Percentiles rank a stretch among this genome's conserved stretches.
These are phyloP conservation scores for Ceratina australensis DNA, from an alignment of 1,140 invertebrate genomes.

Conservation along the genomic window DNA sequence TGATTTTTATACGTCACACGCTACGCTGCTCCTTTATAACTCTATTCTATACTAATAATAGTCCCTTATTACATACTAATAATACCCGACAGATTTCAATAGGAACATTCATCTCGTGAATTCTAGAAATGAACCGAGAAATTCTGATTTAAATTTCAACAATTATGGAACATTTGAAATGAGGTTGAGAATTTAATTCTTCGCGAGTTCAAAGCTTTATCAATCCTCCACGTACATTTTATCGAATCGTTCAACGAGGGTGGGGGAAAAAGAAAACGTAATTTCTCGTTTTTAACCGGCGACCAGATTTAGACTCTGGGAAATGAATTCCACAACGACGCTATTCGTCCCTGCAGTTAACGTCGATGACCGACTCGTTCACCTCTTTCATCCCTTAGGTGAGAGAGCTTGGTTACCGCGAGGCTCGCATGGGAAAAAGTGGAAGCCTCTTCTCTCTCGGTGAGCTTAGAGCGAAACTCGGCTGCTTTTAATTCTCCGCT, in stretches of 20 bases:
- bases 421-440: not conserved
- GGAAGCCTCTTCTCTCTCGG: not conserved
- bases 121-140: too few relatives aligned
- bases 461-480: not conserved
- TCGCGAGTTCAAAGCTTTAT: too few relatives aligned
- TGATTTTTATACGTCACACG: not conserved
- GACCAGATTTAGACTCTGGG: conserved; percentile 11
- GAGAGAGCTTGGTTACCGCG: conserved; percentile 20
- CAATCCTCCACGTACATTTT: too few relatives aligned
- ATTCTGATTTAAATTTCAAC: too few relatives aligned
- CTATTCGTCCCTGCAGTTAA: conserved; percentile 14
- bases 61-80: too few relatives aligned
- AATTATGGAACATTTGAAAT: too few relatives aligned
- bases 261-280: not conserved
- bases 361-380: conserved; percentile 2
- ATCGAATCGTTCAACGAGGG: too few relatives aligned
- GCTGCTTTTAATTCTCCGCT: conserved; percentile 31
- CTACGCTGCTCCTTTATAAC: not conserved
- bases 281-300: conserved; percentile 53
- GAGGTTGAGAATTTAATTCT: too few relatives aligned
- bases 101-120: too few relatives aligned
- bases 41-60: too few relatives aligned
- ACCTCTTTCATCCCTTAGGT: not conserved
- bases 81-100: too few relatives aligned
- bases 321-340: conserved; percentile 50